These are phyloP conservation scores for Calonectris borealis DNA, from an alignment of 2,113 vertebrate species.

Conservation along the genomic window DNA sequence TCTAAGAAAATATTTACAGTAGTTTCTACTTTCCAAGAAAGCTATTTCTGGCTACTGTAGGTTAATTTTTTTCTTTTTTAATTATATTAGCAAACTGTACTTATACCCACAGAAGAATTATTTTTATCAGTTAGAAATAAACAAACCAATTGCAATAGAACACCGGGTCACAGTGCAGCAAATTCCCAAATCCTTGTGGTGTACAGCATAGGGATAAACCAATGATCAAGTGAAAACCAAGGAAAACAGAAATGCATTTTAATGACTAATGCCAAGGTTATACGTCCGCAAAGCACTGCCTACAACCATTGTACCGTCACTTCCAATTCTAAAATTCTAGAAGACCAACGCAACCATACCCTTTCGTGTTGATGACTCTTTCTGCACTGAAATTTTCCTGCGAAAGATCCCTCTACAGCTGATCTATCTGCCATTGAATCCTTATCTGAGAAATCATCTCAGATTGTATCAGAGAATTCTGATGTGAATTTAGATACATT, in stretches of 20 bases:
- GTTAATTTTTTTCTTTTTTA: not conserved
- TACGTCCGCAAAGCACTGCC: not conserved
- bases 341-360: not conserved
- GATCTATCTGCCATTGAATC: not conserved
- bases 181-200: not conserved
- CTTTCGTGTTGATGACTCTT: not conserved
- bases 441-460: not conserved
- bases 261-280: not conserved
- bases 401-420: not conserved
- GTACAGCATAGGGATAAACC: not conserved
- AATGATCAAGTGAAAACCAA: not conserved
- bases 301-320: not conserved
- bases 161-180: conserved; percentile 23
- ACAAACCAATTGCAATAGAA: conserved; percentile 6
- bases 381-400: not conserved
- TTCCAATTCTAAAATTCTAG: not conserved
- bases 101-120: not conserved
- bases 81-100: not conserved
- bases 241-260: not conserved
- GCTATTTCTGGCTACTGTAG: not conserved
- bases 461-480: not conserved
- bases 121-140: conserved; percentile 39
- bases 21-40: not conserved
- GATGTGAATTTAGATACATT: not conserved
- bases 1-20: not conserved